Percentiles rank a stretch among this genome's conserved stretches.
Evolutionary conservation across 1,140 invertebrate genomes (phyloP).

Genomic region (Pantala flavescens): DNA sequence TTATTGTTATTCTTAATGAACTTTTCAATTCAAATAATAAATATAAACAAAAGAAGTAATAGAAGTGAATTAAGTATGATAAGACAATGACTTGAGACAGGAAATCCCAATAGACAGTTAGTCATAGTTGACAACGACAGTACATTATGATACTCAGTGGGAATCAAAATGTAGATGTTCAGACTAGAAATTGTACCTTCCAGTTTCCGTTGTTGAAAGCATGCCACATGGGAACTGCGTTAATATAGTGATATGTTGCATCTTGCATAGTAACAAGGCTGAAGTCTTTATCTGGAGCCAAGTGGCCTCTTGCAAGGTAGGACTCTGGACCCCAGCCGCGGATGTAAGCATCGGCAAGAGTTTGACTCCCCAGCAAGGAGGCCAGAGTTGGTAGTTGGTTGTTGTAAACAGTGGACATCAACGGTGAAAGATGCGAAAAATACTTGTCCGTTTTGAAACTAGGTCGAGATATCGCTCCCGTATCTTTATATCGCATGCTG

Average conservation of each 20-base stretch:
- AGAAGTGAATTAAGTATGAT: too few relatives aligned
- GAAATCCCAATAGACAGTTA: too few relatives aligned
- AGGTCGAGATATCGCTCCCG: background rate
- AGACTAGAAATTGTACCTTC: conserved; percentile 15
- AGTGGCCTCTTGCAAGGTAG: background rate
- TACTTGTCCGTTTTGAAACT: background rate
- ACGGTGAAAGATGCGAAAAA: background rate
- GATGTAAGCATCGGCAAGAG: background rate
- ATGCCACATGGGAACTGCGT: conserved; percentile 26
- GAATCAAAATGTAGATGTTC: too few relatives aligned
- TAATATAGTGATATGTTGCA: conserved; percentile 26
- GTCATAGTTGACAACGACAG: too few relatives aligned
- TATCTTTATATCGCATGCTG: background rate
- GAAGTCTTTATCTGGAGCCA: background rate
- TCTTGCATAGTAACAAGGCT: background rate
- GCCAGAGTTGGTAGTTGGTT: background rate
- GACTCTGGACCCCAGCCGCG: background rate
- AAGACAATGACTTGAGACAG: too few relatives aligned
- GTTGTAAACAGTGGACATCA: background rate
- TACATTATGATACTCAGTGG: too few relatives aligned
- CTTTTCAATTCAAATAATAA: too few relatives aligned
- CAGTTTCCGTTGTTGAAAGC: conserved; percentile 26
- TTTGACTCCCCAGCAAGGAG: background rate
- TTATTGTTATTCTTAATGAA: too few relatives aligned
- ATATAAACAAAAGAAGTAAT: too few relatives aligned